A percentile compares a stretch with the other conserved stretches of the same genome.
Conservation (phyloP, 2,888 invertebrate species). For the Odontocerum albicorne region DNA sequence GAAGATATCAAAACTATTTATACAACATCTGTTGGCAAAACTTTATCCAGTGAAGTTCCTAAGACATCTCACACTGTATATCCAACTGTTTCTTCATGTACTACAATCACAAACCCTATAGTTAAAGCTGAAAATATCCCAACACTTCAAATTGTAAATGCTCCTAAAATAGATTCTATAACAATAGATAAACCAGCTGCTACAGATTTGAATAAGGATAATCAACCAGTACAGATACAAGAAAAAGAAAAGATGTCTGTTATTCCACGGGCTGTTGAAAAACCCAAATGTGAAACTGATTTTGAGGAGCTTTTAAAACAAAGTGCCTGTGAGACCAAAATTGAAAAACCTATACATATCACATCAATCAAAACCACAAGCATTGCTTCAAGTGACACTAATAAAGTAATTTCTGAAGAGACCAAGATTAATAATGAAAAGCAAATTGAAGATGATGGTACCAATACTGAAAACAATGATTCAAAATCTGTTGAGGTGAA, state of each 20-base stretch:
- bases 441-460: background rate
- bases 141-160: slow-evolving; percentile 14
- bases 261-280: slow-evolving; percentile 30
- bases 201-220: background rate
- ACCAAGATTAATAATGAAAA: slow-evolving; percentile 1
- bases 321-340: slow-evolving; percentile 55
- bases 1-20: too few relatives aligned
- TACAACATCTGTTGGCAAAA: background rate
- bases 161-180: background rate
- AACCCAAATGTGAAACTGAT: slow-evolving; percentile 52
- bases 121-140: slow-evolving; percentile 17
- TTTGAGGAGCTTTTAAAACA: slow-evolving; percentile 57
- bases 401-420: slow-evolving; percentile 1
- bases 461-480: slow-evolving; percentile 7
- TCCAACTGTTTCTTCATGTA: slow-evolving; percentile 8
- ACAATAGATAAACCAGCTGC: background rate
- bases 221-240: background rate
- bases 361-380: background rate
- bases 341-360: slow-evolving; percentile 37
- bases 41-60: background rate
- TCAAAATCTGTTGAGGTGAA: slow-evolving; percentile 13
- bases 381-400: background rate
- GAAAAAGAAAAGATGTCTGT: too few relatives aligned
- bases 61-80: slow-evolving; percentile 6
- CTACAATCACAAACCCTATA: slow-evolving; percentile 4